Conservation (phyloP, 2,797 vertebrate species). For the Cyclura pinguis region DNA sequence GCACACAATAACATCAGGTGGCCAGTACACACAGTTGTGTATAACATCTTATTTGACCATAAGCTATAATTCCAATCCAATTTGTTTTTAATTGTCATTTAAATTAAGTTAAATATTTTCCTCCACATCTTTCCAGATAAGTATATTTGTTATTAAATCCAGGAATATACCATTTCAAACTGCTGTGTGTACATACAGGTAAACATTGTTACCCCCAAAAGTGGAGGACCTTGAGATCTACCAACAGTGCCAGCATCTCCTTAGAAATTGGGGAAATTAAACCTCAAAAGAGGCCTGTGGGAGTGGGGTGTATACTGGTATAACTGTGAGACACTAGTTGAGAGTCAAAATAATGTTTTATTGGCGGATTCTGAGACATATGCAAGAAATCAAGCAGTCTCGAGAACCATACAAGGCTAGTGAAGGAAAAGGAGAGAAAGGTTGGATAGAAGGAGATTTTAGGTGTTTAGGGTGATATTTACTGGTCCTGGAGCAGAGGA, state of each 20-base stretch:
- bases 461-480: too few relatives aligned
- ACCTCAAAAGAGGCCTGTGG: background rate
- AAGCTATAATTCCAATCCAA: background rate
- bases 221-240: too few relatives aligned
- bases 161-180: background rate
- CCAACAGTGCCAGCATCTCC: too few relatives aligned
- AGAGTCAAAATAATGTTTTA: too few relatives aligned
- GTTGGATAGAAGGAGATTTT: too few relatives aligned
- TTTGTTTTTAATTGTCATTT: background rate
- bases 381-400: too few relatives aligned
- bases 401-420: too few relatives aligned
- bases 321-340: too few relatives aligned
- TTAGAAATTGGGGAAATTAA: background rate
- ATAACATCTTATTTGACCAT: background rate
- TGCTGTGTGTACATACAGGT: background rate
- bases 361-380: too few relatives aligned
- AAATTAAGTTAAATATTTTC: background rate
- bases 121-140: background rate
- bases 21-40: background rate
- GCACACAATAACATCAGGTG: background rate
- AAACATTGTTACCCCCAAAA: background rate
- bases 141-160: background rate
- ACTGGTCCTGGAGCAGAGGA: too few relatives aligned
- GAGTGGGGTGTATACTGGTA: too few relatives aligned
- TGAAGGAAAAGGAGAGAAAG: too few relatives aligned